These are phyloP conservation scores for Pelodiscus sinensis DNA, from an alignment of 2,113 vertebrate species.

Conservation along the genomic window DNA sequence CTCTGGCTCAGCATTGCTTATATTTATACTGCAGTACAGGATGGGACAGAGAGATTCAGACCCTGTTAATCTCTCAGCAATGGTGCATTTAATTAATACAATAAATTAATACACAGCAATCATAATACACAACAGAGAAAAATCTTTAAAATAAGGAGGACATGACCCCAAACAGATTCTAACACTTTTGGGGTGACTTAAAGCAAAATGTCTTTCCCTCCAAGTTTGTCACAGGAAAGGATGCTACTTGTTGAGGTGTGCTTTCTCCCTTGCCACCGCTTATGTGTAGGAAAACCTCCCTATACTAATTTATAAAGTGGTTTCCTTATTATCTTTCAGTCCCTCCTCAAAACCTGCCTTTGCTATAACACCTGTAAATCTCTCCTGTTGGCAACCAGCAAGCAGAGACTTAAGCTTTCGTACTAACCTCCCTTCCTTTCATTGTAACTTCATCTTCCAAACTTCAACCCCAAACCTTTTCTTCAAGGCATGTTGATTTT, in stretches of 20 bases:
- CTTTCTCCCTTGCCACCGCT: background rate
- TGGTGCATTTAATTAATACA: background rate
- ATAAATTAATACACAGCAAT: background rate
- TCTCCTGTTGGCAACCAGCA: background rate
- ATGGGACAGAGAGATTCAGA: background rate
- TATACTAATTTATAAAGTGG: background rate
- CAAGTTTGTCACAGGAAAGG: background rate
- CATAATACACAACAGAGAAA: background rate
- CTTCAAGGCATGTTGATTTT: background rate
- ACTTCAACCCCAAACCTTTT: background rate
- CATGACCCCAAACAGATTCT: background rate
- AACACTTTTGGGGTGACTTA: background rate
- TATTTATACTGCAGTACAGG: background rate
- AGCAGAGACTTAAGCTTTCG: background rate
- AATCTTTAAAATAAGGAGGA: background rate
- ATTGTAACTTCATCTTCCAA: background rate
- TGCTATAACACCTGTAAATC: rapidly evolving
- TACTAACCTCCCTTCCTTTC: background rate
- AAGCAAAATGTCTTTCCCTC: background rate
- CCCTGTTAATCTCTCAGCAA: rapidly evolving
- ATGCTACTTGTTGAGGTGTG: background rate
- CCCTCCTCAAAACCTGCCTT: background rate
- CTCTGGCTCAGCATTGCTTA: background rate
- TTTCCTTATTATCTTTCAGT: background rate
- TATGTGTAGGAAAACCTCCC: background rate